Conservation (phyloP, 2,797 vertebrate species). For the Trichosurus vulpecula region DNA sequence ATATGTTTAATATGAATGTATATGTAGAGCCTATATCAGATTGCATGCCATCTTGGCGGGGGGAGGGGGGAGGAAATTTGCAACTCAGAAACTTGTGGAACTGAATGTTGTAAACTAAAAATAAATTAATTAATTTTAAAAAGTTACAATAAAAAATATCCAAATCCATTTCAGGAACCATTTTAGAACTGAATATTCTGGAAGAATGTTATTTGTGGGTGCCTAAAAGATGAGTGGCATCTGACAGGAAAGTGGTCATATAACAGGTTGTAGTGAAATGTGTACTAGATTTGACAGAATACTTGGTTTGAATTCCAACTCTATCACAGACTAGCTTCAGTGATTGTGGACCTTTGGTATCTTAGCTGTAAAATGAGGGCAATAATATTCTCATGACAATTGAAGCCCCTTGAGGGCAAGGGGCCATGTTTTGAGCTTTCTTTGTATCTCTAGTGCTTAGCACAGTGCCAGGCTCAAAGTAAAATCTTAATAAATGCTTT, state of each 20-base stretch:
- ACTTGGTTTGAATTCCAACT: not conserved
- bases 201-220: slow-evolving; percentile 48
- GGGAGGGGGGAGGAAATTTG: too few species aligned
- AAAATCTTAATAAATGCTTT: not conserved
- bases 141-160: slow-evolving; percentile 45
- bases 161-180: slow-evolving; percentile 17
- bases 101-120: too few species aligned
- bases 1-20: too few species aligned
- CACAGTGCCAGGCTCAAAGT: not conserved
- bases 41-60: too few species aligned
- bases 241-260: not conserved
- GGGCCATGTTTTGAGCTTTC: not conserved
- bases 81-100: too few species aligned
- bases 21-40: too few species aligned
- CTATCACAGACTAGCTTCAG: not conserved
- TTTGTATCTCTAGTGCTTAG: not conserved
- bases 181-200: slow-evolving; percentile 61
- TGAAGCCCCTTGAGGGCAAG: not conserved
- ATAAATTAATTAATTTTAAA: too few species aligned
- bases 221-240: slow-evolving; percentile 2
- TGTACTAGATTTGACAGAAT: not conserved
- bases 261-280: not conserved
- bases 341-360: not conserved
- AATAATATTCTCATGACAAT: not conserved
- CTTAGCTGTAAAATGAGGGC: not conserved